Conservation (phyloP, 2,888 invertebrate genomes). For the Pogonocherus hispidulus region DNA sequence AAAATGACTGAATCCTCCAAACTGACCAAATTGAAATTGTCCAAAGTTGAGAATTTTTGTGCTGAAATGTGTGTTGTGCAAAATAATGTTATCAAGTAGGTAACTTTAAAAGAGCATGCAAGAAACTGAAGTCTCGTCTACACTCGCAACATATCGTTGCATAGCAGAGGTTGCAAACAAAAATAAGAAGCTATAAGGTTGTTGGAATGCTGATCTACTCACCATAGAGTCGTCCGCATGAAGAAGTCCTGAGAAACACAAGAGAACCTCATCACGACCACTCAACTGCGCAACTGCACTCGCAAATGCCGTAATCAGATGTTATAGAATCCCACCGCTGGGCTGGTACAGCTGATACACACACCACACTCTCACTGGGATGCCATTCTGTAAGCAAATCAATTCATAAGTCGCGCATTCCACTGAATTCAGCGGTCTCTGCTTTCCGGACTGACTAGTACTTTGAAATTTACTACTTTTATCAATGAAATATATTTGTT, state of each 20-base stretch:
- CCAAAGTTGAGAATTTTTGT: too few relatives aligned
- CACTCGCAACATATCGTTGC: constrained; percentile 69
- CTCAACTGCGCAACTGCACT: constrained; percentile 66
- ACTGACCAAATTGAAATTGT: too few relatives aligned
- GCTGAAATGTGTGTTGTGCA: too few relatives aligned
- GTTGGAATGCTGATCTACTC: constrained; percentile 56
- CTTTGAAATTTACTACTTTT: too few relatives aligned
- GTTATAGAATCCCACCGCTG: constrained; percentile 34
- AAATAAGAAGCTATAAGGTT: constrained; percentile 54
- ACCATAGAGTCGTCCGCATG: constrained; percentile 49
- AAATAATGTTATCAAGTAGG: background rate
- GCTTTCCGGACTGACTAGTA: too few relatives aligned
- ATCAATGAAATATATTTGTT: too few relatives aligned
- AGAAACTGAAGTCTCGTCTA: constrained; percentile 62
- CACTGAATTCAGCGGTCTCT: background rate
- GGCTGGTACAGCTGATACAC: constrained; percentile 19
- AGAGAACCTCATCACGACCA: constrained; percentile 38
- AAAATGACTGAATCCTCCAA: too few relatives aligned
- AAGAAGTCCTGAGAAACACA: constrained; percentile 60
- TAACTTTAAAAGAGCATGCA: background rate
- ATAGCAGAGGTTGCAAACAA: constrained; percentile 56
- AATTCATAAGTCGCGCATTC: constrained; percentile 26
- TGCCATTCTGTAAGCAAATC: constrained; percentile 32
- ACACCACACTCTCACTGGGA: constrained; percentile 10
- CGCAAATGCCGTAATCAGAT: constrained; percentile 52